A percentile compares a stretch with the other conserved stretches of the same genome.
Conservation (phyloP, 2,888 invertebrate genomes). For the Heliconius ismenius region DNA sequence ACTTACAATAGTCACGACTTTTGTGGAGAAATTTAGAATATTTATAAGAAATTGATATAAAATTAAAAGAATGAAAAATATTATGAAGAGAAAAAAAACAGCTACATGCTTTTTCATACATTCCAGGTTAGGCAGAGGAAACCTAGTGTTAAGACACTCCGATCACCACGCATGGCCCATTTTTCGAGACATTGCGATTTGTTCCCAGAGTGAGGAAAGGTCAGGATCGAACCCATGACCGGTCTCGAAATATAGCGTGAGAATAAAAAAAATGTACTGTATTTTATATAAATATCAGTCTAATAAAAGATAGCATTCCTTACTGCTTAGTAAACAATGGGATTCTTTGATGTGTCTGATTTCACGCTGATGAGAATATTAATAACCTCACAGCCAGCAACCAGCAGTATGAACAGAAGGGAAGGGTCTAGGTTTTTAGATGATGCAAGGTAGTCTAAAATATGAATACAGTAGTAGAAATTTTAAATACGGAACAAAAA, state of each 20-base stretch:
- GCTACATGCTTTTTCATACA: not conserved
- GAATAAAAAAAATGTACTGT: not conserved
- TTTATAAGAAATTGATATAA: not conserved
- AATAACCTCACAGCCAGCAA: not conserved
- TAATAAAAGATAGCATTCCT: slow-evolving; percentile 16
- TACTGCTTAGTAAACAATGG: slow-evolving; percentile 20
- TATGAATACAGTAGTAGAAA: no score
- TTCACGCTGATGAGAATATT: slow-evolving; percentile 3
- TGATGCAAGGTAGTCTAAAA: no score
- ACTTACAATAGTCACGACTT: slow-evolving; percentile 33
- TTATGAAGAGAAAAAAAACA: not conserved
- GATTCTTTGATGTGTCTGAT: slow-evolving; percentile 16
- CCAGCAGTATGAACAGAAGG: not conserved
- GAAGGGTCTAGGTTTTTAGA: not conserved
- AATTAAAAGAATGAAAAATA: not conserved
- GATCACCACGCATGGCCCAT: not conserved
- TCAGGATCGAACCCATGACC: no score
- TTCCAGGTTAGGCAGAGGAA: not conserved
- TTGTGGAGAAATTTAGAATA: slow-evolving; percentile 11
- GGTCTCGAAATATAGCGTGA: not conserved
- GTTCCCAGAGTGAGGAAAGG: no score
- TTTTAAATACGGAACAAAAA: no score
- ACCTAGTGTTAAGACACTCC: not conserved
- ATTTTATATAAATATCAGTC: not conserved
- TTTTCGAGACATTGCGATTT: no score